phyloP scores from a whole-genome alignment of 2,113 vertebrate genomes.

The Saimiri boliviensis region DNA sequence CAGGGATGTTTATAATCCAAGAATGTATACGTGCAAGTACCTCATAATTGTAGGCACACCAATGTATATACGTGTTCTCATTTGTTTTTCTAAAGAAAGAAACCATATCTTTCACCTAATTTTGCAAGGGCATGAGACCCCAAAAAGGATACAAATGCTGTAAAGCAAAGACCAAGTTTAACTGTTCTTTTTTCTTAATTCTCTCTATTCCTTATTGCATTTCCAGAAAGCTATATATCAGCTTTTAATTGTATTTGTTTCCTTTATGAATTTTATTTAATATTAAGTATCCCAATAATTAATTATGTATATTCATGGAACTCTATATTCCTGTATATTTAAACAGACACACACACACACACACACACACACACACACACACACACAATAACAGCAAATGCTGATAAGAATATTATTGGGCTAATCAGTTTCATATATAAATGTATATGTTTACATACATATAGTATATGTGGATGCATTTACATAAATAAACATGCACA shows the following conservation, averaged over 20 bases:
- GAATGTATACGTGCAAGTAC: neutral
- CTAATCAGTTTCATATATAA: neutral
- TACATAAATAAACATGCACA: neutral
- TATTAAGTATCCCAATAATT: conserved; percentile 29
- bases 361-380: neutral
- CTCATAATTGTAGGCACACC: neutral
- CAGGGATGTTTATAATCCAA: neutral
- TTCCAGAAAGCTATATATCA: conserved; percentile 42
- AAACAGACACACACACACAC: neutral
- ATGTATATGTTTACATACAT: neutral
- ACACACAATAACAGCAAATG: neutral
- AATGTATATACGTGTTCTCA: neutral
- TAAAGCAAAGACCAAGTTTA: conserved; percentile 1
- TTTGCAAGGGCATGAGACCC: neutral
- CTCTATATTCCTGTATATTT: neutral
- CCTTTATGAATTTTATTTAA: conserved; percentile 53
- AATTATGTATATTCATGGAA: conserved; percentile 30
- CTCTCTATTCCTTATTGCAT: conserved; percentile 8
- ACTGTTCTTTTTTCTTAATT: conserved; percentile 4
- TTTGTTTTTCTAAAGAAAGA: conserved; percentile 11
- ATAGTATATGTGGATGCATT: conserved; percentile 1
- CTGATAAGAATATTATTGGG: neutral
- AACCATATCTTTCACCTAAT: neutral
- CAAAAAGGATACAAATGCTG: neutral
- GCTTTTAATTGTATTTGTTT: conserved; percentile 38